Evolutionary conservation across 2,113 vertebrate species (phyloP).

Genomic region (Podarcis raffonei): DNA sequence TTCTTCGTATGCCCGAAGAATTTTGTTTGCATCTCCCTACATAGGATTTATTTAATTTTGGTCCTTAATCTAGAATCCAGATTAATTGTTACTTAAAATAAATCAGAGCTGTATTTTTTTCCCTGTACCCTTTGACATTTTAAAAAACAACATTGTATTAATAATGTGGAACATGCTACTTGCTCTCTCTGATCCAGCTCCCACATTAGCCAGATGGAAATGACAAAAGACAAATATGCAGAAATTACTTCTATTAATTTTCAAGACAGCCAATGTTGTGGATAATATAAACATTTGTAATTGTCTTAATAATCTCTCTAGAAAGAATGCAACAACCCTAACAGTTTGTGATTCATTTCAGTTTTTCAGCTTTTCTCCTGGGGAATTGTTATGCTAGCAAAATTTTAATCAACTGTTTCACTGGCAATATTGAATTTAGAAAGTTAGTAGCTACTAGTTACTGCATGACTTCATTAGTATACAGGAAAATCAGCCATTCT

Average conservation of each 20-base stretch:
- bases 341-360: constrained; percentile 40
- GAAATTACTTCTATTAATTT: constrained; percentile 23
- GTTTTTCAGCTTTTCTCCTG: constrained; percentile 35
- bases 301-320: constrained; percentile 23
- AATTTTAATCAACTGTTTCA: constrained; percentile 74
- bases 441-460: constrained; percentile 78
- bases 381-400: constrained; percentile 58
- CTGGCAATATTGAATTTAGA: constrained; percentile 74
- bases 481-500: constrained; percentile 74
- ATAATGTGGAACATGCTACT: constrained; percentile 17
- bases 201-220: background rate
- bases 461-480: constrained; percentile 68
- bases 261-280: constrained; percentile 11
- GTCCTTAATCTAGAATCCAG: background rate
- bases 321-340: constrained; percentile 33
- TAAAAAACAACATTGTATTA: background rate
- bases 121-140: constrained; percentile 16
- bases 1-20: background rate
- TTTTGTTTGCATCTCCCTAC: background rate
- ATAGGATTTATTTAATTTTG: background rate
- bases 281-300: constrained; percentile 26
- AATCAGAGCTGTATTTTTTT: constrained; percentile 12
- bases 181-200: constrained; percentile 20
- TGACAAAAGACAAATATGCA: constrained; percentile 15
- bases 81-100: background rate